Base-by-base conservation (phyloP, 2,797 vertebrate species). In the Champsocephalus gunnari region DNA sequence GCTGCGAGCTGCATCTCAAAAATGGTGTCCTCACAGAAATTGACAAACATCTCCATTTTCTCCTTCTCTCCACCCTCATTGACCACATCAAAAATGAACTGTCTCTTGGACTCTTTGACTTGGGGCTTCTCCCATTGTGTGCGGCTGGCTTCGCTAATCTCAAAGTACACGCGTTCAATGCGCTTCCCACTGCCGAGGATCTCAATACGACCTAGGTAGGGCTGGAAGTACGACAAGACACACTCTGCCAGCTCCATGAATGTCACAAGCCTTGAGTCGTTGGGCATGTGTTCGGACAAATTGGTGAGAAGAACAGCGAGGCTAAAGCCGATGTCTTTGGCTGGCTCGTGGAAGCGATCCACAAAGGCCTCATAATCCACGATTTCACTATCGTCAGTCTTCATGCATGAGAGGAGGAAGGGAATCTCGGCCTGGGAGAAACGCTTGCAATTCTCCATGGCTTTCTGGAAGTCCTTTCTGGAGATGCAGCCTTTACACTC, bases 1-100 rank as follows among this genome's bases (percentile, higher is more conserved):
- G 98, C 96, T 0, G 98, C 98, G 57, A 99, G 94, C 48, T 99
- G 97, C 98, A 99, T 99, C 92, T 99, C 98, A 73, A 99, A 99
- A 75, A 99, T 99, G 67, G 98, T 99, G 86, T 99, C 98, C 81
- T 99, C 97, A 14, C 98, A 99, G 89, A 99, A 99, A 87, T 97
- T 99, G 44, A 99, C 96, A 45, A 99, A 99, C 77, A 98, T 96
- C 71, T 99, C 98, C 97, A 98, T 99, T 93, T 99, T 99, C 91
- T 99, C 98, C 58, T 99, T 99, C 60, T 98, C 98, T 0, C 97
- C 96, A 0, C 97, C 96, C 85, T 97, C 94, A 0, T 99, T 99
- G 75, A 99, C 96, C 43, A 99, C 97, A 47, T 98, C 97, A n/a
- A 99, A 99, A 82, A 99, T 97, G 89, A 99, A 99, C 82, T 99